Evolutionary conservation across 2,797 vertebrate species (phyloP).

Genomic region (Sarcophilus harrisii): DNA sequence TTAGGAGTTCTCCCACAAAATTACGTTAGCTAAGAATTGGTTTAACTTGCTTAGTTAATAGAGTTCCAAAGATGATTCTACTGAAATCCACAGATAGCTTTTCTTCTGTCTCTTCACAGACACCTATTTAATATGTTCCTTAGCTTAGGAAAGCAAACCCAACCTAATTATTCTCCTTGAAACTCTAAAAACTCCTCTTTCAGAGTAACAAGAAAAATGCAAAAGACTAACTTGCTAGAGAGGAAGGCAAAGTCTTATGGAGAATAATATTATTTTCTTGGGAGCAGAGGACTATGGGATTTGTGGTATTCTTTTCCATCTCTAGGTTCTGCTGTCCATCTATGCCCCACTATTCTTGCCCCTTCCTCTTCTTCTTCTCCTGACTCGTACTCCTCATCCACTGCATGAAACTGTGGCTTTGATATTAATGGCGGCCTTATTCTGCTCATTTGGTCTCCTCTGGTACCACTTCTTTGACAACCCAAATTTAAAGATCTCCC

Average conservation of each 20-base stretch:
- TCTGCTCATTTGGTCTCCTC: slow-evolving; percentile 23
- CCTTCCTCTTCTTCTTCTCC: slow-evolving; percentile 79
- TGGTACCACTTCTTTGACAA: slow-evolving; percentile 46
- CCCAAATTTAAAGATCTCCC: background rate
- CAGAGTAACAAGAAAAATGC: too few species aligned
- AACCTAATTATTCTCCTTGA: background rate
- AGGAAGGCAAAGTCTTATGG: background rate
- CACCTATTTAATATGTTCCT: background rate
- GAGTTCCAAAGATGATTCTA: background rate
- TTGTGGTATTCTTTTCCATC: slow-evolving; percentile 59
- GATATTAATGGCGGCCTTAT: slow-evolving; percentile 45
- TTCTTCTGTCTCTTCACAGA: background rate
- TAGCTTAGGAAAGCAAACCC: background rate
- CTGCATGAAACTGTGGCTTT: slow-evolving; percentile 66
- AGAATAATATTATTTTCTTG: slow-evolving; percentile 68
- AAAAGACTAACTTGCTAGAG: slow-evolving; percentile 16
- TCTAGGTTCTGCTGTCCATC: slow-evolving; percentile 72
- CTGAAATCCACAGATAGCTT: background rate
- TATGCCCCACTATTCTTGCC: slow-evolving; percentile 42
- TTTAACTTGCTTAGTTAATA: background rate
- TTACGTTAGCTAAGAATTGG: background rate
- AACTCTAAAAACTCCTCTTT: slow-evolving; percentile 31
- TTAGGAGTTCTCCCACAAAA: slow-evolving; percentile 12
- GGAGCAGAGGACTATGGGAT: slow-evolving; percentile 62
- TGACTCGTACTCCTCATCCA: slow-evolving; percentile 79